Base-by-base conservation (phyloP, 2,888 invertebrate genomes). In the Ennomos quercinarius region DNA sequence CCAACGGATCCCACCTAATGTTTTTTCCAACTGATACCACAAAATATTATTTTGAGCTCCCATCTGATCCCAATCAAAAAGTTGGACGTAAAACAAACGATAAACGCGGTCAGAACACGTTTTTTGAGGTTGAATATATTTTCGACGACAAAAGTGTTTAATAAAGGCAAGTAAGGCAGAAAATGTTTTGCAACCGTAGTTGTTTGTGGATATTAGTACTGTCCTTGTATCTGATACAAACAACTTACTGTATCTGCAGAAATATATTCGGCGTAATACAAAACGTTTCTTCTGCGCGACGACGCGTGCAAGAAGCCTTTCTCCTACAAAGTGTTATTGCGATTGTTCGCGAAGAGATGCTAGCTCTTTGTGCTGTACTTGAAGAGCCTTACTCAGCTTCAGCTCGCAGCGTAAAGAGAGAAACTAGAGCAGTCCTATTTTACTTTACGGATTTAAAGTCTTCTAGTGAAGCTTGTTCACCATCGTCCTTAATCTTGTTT, bases 291-390 rank as follows among this genome's bases (percentile, higher is more conserved):
- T 46, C 43, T 37, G 17, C 12, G 42, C 43, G 39, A 27, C 38
- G 44, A 34, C 40, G 61, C 53, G 46, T 49, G 59, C 55, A 47
- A 56, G 3, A 61, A 61, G 48, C 53, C 46, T 59, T 57, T 52
- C 39, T 40, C 49, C 55, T 62, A 61, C 61, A 64, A 68, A 66
- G 61, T 68, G 66, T 64, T 68, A 68, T 68, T 64, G 64, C 64
- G 63, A 63, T 66, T 68, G 64, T 68, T 68, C 58, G 57, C 56
- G 46, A 54, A 50, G 48, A 62, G 64, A 66, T 64, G 64, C 64
- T 51, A 63, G 63, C 57, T 56, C 61, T 62, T 62, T 62, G 61
- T 66, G 51, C 53, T 57, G 46, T 59, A 56, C 64, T 64, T 62
- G 50, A 65, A 61, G 57, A 66, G 60, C 56, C 60, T 57, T 61